These are phyloP conservation scores for Mionectes macconnelli DNA, from an alignment of 2,113 vertebrate genomes.

Conservation along the genomic window DNA sequence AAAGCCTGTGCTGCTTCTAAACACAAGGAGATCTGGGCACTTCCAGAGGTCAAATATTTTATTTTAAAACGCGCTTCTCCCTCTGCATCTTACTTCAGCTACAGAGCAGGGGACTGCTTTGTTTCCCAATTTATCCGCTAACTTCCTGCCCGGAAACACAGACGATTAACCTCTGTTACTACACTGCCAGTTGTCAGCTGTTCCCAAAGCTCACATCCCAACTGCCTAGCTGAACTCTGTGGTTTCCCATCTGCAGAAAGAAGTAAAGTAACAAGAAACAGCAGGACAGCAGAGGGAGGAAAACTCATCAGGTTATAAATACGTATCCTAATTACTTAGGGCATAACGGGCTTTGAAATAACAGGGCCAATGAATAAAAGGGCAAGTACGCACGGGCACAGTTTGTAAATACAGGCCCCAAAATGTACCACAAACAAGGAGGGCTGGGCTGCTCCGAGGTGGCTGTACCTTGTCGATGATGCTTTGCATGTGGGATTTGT, in stretches of 20 bases:
- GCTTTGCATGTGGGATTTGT: slow-evolving; percentile 99
- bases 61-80: background rate
- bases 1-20: background rate
- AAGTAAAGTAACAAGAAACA: background rate
- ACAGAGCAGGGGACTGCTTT: background rate
- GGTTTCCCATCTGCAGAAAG: background rate
- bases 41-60: background rate
- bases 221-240: background rate
- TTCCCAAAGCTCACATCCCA: background rate
- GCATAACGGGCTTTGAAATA: background rate
- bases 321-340: background rate
- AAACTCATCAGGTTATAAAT: background rate
- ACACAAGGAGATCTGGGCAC: background rate
- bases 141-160: background rate
- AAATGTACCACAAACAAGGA: background rate
- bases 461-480: slow-evolving; percentile 96
- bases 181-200: background rate
- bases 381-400: rapidly evolving
- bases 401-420: background rate
- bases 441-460: background rate
- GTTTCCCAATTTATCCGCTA: background rate
- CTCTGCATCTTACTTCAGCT: background rate
- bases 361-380: background rate
- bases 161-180: background rate
- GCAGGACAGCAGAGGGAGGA: background rate